Evolutionary conservation across 2,888 invertebrate genomes (phyloP), one percentile per base, ranked within the genome.

Genomic region (Dexiosoma caninum): DNA sequence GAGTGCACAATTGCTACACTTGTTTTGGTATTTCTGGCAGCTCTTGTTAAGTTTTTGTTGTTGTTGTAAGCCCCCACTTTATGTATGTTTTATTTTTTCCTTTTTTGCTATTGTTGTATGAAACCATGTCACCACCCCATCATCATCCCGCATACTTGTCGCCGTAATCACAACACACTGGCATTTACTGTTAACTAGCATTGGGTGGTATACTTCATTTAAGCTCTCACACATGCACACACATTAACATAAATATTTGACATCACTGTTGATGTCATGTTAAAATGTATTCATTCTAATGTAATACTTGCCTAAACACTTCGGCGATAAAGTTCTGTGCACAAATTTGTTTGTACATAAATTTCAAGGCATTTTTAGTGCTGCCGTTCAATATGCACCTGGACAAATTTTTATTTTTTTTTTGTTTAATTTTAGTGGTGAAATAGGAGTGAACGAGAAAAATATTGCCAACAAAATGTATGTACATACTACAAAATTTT

Each of bases 41-140:
- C 74, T 27, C 59, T 35, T 21, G 35, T 49, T 23, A 6, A 1
- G 12, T 27, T 75, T 37, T 60, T 55, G 46, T 53, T 2, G 19
- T n/a, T 27, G 5, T 53, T 64, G 55, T 44, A 53, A 81, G 77
- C 72, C 81, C 72, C 76, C 69, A 70, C 62, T 72, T 77, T 44
- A 76, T 69, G 32, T 53, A 42, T 19, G 6, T 6, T 44, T 62
- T 64, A 4, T 27, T 23, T 6, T 44, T 44, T 53, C 27, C n/a
- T 44, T 23, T 5, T 59, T 44, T 62, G 23, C 16, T 37, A 32
- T 23, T 44, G 42, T 19, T 70, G 16, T n/a, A 19, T 62, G 44
- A 62, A 51, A 81, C 42, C 51, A 64, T 69, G 55, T 76, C 62
- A 59, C 53, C 62, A 76, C 62, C 59, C 60, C 62, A 72, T 60